phyloP scores from a whole-genome alignment of 2,113 vertebrate genomes.

The Brachypteracias leptosomus region DNA sequence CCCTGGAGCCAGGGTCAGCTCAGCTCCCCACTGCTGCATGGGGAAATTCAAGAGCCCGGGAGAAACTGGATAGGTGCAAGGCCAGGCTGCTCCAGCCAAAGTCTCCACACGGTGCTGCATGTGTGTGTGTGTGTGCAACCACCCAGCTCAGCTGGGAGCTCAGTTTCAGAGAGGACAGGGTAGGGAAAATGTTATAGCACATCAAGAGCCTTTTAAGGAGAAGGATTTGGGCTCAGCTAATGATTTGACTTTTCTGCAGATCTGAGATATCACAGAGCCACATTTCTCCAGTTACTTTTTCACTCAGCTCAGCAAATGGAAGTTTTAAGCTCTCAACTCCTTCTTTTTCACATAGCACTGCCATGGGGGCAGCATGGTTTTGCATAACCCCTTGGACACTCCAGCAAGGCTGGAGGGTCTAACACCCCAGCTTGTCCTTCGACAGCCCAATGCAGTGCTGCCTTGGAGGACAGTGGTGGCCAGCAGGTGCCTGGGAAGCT shows the following conservation, averaged over 20 bases:
- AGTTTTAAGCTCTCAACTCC: neutral
- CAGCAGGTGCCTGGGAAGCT: neutral
- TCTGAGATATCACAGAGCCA: neutral
- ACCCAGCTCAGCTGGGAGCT: neutral
- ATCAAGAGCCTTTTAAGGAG: conserved; percentile 11
- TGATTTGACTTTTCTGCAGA: neutral
- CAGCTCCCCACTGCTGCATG: neutral
- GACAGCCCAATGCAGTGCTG: neutral
- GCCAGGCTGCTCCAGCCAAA: neutral
- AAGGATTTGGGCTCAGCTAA: neutral
- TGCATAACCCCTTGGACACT: neutral
- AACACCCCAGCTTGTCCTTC: neutral
- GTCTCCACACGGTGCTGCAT: neutral
- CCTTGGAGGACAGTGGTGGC: neutral
- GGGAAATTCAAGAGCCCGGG: neutral
- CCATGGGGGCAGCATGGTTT: neutral
- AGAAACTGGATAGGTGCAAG: neutral
- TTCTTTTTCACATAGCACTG: neutral
- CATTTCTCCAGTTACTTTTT: neutral
- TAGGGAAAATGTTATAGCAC: neutral
- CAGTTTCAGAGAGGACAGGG: neutral
- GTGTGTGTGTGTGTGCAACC: neutral
- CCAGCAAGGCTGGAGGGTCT: neutral
- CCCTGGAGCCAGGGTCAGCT: neutral
- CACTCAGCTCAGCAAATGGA: neutral